Evolutionary conservation across 2,797 vertebrate genomes (phyloP).

Genomic region (Crypturellus tataupa): DNA sequence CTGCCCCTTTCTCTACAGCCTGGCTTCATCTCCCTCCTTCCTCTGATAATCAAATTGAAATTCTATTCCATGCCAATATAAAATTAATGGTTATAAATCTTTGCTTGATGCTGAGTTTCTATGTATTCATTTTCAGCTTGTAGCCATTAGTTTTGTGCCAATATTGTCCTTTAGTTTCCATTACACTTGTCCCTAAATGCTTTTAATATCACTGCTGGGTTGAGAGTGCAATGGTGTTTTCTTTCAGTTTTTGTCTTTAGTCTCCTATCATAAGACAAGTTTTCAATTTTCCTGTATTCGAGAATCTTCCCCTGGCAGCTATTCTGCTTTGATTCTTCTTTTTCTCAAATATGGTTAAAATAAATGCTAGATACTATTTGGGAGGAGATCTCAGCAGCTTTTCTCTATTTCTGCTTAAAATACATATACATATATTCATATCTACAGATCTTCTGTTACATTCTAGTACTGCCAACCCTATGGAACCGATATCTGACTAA

Average conservation of each 20-base stretch:
- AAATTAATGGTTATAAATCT: constrained; percentile 2
- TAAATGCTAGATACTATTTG: neutral
- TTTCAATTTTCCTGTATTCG: neutral
- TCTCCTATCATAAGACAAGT: neutral
- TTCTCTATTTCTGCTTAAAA: neutral
- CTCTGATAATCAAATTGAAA: constrained; percentile 4
- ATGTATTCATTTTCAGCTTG: neutral
- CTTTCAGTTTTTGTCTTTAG: neutral
- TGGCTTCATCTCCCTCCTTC: neutral
- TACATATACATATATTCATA: neutral
- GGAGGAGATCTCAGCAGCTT: neutral
- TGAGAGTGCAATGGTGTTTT: neutral
- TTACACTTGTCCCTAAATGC: constrained; percentile 8
- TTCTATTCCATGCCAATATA: neutral
- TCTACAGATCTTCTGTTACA: neutral
- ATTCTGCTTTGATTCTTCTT: neutral
- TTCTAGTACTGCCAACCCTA: neutral
- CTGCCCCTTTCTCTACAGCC: neutral
- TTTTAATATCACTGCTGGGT: neutral
- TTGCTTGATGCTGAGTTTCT: neutral
- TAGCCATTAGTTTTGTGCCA: constrained; percentile 20
- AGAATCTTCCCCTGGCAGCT: neutral
- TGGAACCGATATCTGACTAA: neutral
- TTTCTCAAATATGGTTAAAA: neutral
- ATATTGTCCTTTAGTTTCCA: constrained; percentile 24